phyloP scores from a whole-genome alignment of 2,797 vertebrate genomes.

The Brotula barbata region DNA sequence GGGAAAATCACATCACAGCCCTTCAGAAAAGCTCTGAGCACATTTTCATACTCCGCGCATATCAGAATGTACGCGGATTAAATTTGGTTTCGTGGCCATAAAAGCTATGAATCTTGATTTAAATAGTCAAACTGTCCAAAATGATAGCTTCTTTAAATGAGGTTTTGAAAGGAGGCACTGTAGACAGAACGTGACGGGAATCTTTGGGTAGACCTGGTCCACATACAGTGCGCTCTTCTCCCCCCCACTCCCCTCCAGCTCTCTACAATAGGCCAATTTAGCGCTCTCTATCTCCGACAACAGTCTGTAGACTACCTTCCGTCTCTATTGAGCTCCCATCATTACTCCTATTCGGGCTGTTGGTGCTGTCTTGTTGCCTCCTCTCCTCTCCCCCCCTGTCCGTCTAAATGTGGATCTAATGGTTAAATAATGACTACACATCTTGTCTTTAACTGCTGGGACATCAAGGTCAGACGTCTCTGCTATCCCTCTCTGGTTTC shows the following conservation, averaged over 20 bases:
- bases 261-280: conserved; percentile 29
- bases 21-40: conserved; percentile 46
- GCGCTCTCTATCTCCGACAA: conserved; percentile 24
- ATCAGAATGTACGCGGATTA: conserved; percentile 33
- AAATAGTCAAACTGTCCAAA: conserved; percentile 41
- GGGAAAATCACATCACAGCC: conserved; percentile 56
- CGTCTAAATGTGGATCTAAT: conserved; percentile 62
- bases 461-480: conserved; percentile 54
- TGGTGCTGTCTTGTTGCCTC: conserved; percentile 20
- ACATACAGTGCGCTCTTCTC: conserved; percentile 8
- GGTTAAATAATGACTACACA: conserved; percentile 65
- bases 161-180: conserved; percentile 21
- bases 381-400: conserved; percentile 20
- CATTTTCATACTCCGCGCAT: conserved; percentile 42
- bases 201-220: conserved; percentile 45
- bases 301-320: not conserved
- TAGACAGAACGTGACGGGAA: conserved; percentile 39
- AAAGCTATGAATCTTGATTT: conserved; percentile 51
- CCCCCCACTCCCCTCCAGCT: conserved; percentile 17
- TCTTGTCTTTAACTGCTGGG: conserved; percentile 63
- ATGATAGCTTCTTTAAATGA: conserved; percentile 33
- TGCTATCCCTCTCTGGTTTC: conserved; percentile 60
- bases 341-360: conserved; percentile 28
- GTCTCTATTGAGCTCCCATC: conserved; percentile 22
- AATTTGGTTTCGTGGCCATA: conserved; percentile 42